A percentile compares a stretch with the other conserved stretches of the same genome.
phyloP scores from a whole-genome alignment of 2,888 invertebrate genomes.

The Odontocolon sp. region DNA sequence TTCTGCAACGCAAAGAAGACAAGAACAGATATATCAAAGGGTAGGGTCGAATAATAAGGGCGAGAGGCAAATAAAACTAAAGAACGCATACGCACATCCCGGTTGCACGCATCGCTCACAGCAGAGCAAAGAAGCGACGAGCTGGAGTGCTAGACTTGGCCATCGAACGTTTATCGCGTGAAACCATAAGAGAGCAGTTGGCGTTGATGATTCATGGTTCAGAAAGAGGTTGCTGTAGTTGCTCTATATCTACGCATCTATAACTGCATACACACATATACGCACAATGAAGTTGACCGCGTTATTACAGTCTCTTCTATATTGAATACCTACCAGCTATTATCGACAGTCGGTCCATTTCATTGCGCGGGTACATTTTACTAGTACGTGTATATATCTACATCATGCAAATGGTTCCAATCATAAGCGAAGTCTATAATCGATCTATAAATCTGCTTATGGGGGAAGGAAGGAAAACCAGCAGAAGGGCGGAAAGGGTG shows the following conservation, averaged over 20 bases:
- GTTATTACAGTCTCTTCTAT: too few relatives aligned
- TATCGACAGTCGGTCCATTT: too few relatives aligned
- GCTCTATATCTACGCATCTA: conserved; percentile 26
- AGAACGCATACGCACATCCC: background rate
- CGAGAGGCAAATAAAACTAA: background rate
- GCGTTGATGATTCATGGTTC: conserved; percentile 77
- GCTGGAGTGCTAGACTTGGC: background rate
- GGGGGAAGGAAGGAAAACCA: conserved; percentile 62
- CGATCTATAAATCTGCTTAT: conserved; percentile 81
- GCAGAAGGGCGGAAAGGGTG: conserved; percentile 31
- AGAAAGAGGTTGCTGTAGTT: conserved; percentile 23
- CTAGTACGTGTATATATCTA: conserved; percentile 56
- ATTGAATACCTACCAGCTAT: too few relatives aligned
- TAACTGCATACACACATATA: conserved; percentile 3
- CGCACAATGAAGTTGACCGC: background rate
- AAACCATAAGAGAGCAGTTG: conserved; percentile 78
- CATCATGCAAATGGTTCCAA: conserved; percentile 80
- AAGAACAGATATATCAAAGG: too few relatives aligned
- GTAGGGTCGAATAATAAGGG: background rate
- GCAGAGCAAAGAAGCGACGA: background rate
- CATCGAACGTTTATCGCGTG: conserved; percentile 75
- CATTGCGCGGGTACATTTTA: too few relatives aligned
- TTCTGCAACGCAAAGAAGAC: background rate
- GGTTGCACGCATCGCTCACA: background rate
- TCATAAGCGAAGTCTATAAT: conserved; percentile 80